Percentiles rank a stretch among this genome's conserved stretches.
These are phyloP conservation scores for Copsychus sechellarum DNA, from an alignment of 2,113 vertebrate species.

Conservation along the genomic window DNA sequence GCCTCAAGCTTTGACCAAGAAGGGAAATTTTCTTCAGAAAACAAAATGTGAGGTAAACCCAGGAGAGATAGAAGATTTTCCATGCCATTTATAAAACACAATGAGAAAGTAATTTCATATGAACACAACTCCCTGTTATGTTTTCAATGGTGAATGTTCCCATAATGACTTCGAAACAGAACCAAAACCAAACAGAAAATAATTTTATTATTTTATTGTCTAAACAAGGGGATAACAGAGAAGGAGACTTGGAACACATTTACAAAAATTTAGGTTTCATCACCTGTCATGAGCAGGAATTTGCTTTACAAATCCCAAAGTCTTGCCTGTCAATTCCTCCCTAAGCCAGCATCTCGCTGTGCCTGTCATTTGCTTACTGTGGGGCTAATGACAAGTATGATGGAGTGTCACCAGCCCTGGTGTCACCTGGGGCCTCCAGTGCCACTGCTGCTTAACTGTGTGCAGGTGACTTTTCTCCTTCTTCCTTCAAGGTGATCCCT, in stretches of 20 bases:
- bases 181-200: neutral
- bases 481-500: neutral
- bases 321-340: neutral
- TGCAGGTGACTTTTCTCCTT: neutral
- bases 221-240: rapidly evolving
- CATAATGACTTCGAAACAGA: neutral
- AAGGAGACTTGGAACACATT: neutral
- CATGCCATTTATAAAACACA: neutral
- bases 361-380: neutral
- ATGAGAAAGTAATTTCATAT: neutral
- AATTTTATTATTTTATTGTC: neutral
- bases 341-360: neutral
- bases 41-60: neutral
- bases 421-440: neutral
- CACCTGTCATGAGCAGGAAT: neutral
- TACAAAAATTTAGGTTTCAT: neutral
- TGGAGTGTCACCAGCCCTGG: neutral
- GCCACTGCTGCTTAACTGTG: neutral
- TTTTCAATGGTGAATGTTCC: neutral
- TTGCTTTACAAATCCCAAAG: neutral
- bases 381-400: neutral
- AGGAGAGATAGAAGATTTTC: neutral
- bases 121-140: neutral
- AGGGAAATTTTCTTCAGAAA: neutral
- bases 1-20: neutral